Conservation (phyloP, 2,113 vertebrate genomes). For the Chroicocephalus ridibundus region DNA sequence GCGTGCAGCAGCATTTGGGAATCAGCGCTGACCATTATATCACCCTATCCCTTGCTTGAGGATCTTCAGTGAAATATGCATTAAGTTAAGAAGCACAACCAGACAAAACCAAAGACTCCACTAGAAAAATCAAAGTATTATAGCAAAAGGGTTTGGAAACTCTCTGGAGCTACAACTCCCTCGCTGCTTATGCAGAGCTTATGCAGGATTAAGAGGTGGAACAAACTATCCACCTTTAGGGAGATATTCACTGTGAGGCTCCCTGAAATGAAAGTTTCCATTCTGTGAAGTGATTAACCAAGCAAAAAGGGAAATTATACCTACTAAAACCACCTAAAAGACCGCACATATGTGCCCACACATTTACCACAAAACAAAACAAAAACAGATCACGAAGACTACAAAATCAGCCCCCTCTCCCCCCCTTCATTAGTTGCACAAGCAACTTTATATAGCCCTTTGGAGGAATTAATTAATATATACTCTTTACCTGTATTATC, state of each 20-base stretch:
- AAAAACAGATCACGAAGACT: background rate
- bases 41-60: background rate
- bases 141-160: background rate
- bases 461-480: background rate
- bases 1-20: background rate
- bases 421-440: background rate
- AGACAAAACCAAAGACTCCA: background rate
- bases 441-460: background rate
- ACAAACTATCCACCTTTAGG: conserved; percentile 19
- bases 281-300: conserved; percentile 5
- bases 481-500: background rate
- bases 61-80: background rate
- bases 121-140: background rate
- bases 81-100: background rate
- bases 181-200: background rate
- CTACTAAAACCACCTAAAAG: background rate
- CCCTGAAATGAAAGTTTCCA: conserved; percentile 9
- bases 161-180: background rate
- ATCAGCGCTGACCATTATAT: background rate
- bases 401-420: background rate
- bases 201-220: conserved; percentile 19
- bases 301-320: background rate
- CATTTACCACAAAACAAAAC: background rate
- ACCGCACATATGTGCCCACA: background rate
- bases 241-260: background rate